Conservation (phyloP, 2,797 vertebrate species). For the Hippopotamyrus pictus region DNA sequence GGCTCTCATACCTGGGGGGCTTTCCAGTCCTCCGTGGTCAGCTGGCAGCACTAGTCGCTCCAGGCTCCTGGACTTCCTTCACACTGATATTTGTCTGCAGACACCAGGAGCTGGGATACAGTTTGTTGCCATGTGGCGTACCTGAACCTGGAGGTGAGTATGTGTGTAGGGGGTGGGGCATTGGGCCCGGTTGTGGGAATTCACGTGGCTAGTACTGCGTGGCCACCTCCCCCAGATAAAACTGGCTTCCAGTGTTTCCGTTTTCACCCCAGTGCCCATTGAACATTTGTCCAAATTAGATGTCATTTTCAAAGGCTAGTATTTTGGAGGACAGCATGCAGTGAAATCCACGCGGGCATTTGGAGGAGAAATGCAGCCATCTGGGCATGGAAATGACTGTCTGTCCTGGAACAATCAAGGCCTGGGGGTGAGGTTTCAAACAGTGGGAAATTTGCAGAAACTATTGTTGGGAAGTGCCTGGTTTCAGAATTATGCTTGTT, state of each 20-base stretch:
- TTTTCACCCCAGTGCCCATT: neutral
- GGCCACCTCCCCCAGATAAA: neutral
- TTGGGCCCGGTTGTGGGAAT: neutral
- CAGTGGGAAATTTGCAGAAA: neutral
- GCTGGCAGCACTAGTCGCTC: neutral
- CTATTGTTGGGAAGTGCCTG: neutral
- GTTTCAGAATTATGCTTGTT: neutral
- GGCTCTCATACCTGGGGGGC: neutral
- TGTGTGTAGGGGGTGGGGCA: neutral
- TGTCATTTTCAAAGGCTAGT: neutral
- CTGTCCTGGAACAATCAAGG: slow-evolving; percentile 9
- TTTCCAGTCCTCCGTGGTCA: neutral
- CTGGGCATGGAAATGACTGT: slow-evolving; percentile 8
- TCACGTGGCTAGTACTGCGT: neutral
- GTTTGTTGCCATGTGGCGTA: neutral
- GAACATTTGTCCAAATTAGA: slow-evolving; percentile 14
- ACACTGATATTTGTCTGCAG: neutral
- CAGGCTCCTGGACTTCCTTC: neutral
- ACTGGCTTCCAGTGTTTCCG: neutral
- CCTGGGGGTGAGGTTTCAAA: slow-evolving; percentile 1
- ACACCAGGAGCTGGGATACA: neutral
- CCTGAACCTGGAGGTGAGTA: neutral
- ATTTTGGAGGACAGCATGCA: neutral
- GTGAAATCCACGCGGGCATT: neutral
- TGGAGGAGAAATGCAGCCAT: slow-evolving; percentile 12